A percentile compares a stretch with the other conserved stretches of the same genome.
Conservation (phyloP, 2,888 invertebrate genomes). For the Drosophila limbata region DNA sequence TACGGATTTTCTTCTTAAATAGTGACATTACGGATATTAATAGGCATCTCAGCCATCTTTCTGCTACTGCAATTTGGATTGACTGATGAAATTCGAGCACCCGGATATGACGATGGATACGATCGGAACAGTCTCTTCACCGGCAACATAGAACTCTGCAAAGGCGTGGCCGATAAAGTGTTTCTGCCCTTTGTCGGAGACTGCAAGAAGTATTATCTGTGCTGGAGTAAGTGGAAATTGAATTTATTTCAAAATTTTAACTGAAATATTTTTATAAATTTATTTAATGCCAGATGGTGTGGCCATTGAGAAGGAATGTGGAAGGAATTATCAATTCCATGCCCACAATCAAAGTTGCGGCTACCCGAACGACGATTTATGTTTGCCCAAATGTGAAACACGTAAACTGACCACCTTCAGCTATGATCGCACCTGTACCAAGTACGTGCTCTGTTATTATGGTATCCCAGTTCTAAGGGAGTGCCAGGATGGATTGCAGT, state of each 20-base stretch:
- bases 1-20: not conserved
- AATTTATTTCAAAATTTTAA: too few species aligned
- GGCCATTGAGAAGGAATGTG: conserved; percentile 58
- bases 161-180: conserved; percentile 59
- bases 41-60: not conserved
- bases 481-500: conserved; percentile 81
- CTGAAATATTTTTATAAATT: not conserved
- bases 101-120: not conserved
- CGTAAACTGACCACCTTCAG: conserved; percentile 61
- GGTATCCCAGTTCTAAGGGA: conserved; percentile 69
- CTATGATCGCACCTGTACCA: conserved; percentile 81
- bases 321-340: conserved; percentile 55
- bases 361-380: conserved; percentile 7
- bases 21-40: conserved; percentile 35
- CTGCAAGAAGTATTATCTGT: conserved; percentile 73
- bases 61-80: conserved; percentile 11
- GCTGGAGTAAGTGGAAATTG: conserved; percentile 51
- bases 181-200: conserved; percentile 70
- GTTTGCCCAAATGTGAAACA: conserved; percentile 53
- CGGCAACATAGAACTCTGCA: conserved; percentile 63
- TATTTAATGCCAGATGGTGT: conserved; percentile 44
- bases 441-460: conserved; percentile 80
- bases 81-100: not conserved
- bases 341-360: conserved; percentile 63
- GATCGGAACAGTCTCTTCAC: conserved; percentile 12